phyloP scores from a whole-genome alignment of 2,113 vertebrate species.

The Arvicanthis niloticus region DNA sequence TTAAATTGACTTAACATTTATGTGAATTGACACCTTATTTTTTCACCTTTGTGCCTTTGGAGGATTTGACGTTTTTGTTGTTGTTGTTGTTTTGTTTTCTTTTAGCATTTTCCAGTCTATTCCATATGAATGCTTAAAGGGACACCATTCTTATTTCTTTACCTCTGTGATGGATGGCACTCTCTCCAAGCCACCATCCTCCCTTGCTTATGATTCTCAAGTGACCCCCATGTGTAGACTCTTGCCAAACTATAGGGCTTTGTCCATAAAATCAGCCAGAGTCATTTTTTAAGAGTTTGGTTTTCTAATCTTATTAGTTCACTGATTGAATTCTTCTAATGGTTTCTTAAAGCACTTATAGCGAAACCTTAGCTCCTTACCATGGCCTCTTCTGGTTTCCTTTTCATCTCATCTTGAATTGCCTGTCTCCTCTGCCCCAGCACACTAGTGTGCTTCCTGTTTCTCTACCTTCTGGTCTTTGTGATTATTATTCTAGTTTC shows the following conservation, averaged over 20 bases:
- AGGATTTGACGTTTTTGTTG: too few relatives aligned
- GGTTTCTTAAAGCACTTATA: slow-evolving; percentile 35
- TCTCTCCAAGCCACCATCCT: neutral
- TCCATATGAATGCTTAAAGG: neutral
- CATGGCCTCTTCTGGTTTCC: neutral
- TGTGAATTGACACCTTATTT: neutral
- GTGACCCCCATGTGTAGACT: neutral
- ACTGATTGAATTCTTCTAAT: slow-evolving; percentile 61
- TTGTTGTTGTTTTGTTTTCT: neutral
- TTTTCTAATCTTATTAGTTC: slow-evolving; percentile 56
- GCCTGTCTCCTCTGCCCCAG: neutral
- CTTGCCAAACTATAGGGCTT: neutral
- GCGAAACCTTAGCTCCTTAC: slow-evolving; percentile 38
- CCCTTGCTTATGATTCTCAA: neutral
- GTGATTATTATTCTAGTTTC: neutral
- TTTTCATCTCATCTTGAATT: neutral
- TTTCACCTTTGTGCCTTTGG: neutral
- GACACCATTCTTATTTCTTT: neutral
- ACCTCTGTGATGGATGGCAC: neutral
- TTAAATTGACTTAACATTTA: neutral
- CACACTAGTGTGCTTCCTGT: neutral
- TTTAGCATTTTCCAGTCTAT: neutral
- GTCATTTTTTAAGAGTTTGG: slow-evolving; percentile 49
- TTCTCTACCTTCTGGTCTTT: neutral
- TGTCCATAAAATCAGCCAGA: neutral